Evolutionary conservation across 1,140 invertebrate genomes (phyloP), one percentile per base, ranked within the genome.

Genomic region (Zaprionus tsacasi): DNA sequence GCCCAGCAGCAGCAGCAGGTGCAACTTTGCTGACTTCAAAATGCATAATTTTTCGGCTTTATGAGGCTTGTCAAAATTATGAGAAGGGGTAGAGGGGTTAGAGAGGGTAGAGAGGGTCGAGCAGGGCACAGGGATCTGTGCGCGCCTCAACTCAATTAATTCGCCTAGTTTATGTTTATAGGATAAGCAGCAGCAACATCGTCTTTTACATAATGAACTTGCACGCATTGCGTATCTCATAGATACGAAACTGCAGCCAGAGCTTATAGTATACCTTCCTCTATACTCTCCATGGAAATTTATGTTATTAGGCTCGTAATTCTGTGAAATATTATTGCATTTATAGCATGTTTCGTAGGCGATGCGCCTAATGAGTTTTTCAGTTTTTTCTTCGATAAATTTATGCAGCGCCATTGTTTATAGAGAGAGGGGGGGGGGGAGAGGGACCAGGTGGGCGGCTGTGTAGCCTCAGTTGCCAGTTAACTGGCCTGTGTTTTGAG

Each of bases 291-390:
- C 15, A 21, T 56, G 58, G 35, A 81, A 81, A 88, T 88, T 88
- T 88, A 88, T 88, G 83, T 88, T 88, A 88, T 88, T 88, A 83
- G 85, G 68, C 73, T 85, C 85, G 85, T 88, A 88, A 88, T 89
- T 88, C 73, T 67, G 55, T 69, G 69, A 78, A 70, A 89, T 83
- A 88, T 88, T 88, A 88, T 88, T 88, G 83, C 83, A 83, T 83
- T 83, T 74, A 55, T 65, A 12, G 21, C 15, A 78, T 71, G 80
- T 79, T 74, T 81, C 78, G 85, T 88, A 88, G 85, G 85, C 85
- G 85, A 78, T 81, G 85, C 54, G 71, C 75, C 81, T 88, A 88
- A 88, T 88, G 85, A 88, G 85, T 88, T 88, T 30, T 30, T 30
- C 27, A 30, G 21, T 21, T 21, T 21, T 88, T 88, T 81, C 88